Evolutionary conservation across 2,888 invertebrate genomes (phyloP).

Genomic region (Rhogogaster chlorosoma): DNA sequence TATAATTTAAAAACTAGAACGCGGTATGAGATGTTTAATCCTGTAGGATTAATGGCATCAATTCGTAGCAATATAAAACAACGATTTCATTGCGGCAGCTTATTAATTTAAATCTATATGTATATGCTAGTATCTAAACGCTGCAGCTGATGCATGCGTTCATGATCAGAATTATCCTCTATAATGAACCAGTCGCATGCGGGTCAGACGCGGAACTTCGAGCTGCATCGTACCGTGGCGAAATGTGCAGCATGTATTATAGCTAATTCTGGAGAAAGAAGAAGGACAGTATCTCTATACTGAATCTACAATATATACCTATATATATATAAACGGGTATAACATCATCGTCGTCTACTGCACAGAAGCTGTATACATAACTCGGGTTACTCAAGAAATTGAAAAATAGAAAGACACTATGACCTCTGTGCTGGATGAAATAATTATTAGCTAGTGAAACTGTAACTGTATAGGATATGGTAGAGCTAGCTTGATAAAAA

Average conservation of each 20-base stretch:
- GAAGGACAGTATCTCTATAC: constrained; percentile 9
- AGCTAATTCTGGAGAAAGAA: constrained; percentile 23
- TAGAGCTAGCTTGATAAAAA: background rate
- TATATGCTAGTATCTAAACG: background rate
- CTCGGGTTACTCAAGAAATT: background rate
- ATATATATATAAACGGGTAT: background rate
- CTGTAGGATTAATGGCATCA: background rate
- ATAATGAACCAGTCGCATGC: constrained; percentile 16
- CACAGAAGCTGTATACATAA: constrained; percentile 16
- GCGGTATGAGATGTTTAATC: background rate
- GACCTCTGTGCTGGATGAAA: background rate
- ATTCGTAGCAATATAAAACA: constrained; percentile 23
- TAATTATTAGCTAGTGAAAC: background rate
- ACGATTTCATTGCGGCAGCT: constrained; percentile 13
- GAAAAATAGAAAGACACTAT: constrained; percentile 6
- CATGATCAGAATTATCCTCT: constrained; percentile 19
- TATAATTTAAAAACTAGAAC: background rate
- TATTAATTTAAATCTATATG: constrained; percentile 21
- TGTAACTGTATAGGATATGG: background rate
- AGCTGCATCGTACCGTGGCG: constrained; percentile 27
- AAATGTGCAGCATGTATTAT: constrained; percentile 15
- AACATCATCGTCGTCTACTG: background rate
- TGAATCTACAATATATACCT: background rate
- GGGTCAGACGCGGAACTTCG: constrained; percentile 13
- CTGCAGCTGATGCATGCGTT: constrained; percentile 5